phyloP scores from a whole-genome alignment of 2,113 vertebrate species.

The Platanista minor region DNA sequence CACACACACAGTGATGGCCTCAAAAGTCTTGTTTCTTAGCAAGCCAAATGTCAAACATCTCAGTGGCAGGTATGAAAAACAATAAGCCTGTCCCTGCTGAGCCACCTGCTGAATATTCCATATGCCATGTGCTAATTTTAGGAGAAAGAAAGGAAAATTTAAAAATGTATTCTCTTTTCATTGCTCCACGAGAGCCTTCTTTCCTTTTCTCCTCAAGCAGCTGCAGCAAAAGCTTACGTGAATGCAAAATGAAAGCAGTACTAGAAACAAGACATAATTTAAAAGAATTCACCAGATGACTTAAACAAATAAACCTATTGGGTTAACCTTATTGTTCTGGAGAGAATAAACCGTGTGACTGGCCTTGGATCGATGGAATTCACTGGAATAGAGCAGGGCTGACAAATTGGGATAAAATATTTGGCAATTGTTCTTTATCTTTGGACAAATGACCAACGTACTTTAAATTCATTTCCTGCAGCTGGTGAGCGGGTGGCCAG shows the following conservation, averaged over 20 bases:
- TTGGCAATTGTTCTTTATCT: constrained; percentile 54
- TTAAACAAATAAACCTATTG: constrained; percentile 62
- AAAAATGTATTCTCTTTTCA: constrained; percentile 42
- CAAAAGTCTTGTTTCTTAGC: constrained; percentile 27
- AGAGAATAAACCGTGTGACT: constrained; percentile 37
- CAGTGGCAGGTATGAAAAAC: constrained; percentile 50
- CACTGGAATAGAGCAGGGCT: constrained; percentile 25
- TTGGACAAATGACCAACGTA: constrained; percentile 52
- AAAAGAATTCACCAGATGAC: constrained; percentile 55
- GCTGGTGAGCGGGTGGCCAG: constrained; percentile 43
- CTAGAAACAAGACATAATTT: constrained; percentile 50
- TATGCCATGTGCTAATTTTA: constrained; percentile 72
- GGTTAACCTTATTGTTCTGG: constrained; percentile 56
- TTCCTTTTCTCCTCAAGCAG: constrained; percentile 59
- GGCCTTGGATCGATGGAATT: constrained; percentile 45
- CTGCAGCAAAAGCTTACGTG: constrained; percentile 56
- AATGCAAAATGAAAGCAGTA: constrained; percentile 42
- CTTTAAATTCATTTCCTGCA: constrained; percentile 55
- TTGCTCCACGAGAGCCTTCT: constrained; percentile 5
- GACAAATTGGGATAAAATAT: constrained; percentile 66
- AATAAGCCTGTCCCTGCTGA: constrained; percentile 47
- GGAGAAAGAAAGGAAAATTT: constrained; percentile 63
- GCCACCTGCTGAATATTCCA: constrained; percentile 64
- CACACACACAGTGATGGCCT: not conserved
- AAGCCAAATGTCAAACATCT: constrained; percentile 61